phyloP scores from a whole-genome alignment of 1,140 invertebrate species.

The Brevipalpus yothersi region DNA sequence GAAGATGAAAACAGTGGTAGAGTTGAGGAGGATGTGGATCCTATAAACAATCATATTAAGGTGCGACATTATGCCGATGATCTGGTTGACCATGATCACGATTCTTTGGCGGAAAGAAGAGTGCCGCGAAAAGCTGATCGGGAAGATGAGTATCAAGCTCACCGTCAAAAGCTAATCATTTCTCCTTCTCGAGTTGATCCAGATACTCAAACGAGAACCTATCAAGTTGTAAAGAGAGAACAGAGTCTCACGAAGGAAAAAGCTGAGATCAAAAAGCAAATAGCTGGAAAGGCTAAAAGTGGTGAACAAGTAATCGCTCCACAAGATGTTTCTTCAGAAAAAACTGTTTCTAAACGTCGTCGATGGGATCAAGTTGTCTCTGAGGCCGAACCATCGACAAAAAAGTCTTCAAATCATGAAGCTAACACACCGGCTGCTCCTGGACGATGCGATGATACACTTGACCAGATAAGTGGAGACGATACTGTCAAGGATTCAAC shows the following conservation, averaged over 20 bases:
- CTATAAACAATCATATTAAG: too few species aligned
- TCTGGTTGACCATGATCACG: conserved; percentile 59
- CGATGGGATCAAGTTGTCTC: conserved; percentile 75
- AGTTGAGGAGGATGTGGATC: too few species aligned
- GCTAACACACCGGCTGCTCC: conserved; percentile 37
- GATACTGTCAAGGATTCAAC: conserved; percentile 90
- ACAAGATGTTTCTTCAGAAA: conserved; percentile 14
- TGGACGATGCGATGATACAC: conserved; percentile 91
- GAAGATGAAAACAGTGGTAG: too few species aligned
- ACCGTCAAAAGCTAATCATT: conserved; percentile 62
- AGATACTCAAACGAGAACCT: conserved; percentile 72
- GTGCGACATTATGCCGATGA: conserved; percentile 42
- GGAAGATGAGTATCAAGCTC: conserved; percentile 84
- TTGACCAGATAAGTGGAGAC: conserved; percentile 39
- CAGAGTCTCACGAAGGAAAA: conserved; percentile 59
- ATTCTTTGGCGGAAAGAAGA: conserved; percentile 81
- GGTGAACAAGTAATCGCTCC: conserved; percentile 53
- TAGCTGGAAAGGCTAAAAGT: conserved; percentile 75
- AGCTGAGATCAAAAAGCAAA: conserved; percentile 57
- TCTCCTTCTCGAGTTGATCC: conserved; percentile 88
- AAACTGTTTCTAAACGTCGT: conserved; percentile 39
- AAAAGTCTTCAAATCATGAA: conserved; percentile 36
- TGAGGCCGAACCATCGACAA: conserved; percentile 39
- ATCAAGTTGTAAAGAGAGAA: conserved; percentile 91
- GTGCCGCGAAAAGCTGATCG: conserved; percentile 62